Conservation (phyloP, 1,140 invertebrate species). For the Lepidurus arcticus region DNA sequence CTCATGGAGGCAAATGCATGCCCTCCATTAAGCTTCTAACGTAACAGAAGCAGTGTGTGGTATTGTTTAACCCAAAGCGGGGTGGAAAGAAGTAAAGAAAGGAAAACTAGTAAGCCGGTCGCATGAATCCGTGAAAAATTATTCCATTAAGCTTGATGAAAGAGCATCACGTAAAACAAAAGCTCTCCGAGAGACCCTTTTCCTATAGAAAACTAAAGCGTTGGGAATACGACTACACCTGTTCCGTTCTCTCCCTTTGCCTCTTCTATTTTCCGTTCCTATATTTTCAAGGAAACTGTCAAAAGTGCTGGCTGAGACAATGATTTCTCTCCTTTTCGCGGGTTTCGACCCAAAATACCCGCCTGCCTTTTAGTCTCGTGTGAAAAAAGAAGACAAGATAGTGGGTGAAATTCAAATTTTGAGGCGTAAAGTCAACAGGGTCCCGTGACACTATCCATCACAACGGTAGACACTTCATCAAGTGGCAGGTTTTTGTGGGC, state of each 20-base stretch:
- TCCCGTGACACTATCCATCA: too few species aligned
- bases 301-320: too few species aligned
- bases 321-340: too few species aligned
- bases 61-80: not conserved
- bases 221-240: not conserved
- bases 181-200: not conserved
- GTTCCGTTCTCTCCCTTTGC: not conserved
- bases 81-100: not conserved
- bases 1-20: not conserved
- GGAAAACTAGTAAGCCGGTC: not conserved
- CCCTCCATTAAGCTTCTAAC: not conserved
- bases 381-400: too few species aligned
- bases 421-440: too few species aligned
- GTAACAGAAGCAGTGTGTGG: not conserved
- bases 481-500: too few species aligned
- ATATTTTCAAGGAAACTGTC: too few species aligned
- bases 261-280: not conserved
- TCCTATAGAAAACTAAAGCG: not conserved
- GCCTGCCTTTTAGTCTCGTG: too few species aligned
- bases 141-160: not conserved
- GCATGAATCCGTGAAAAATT: slow-evolving; percentile 10
- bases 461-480: too few species aligned
- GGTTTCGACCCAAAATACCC: too few species aligned
- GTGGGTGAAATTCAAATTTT: too few species aligned
- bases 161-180: slow-evolving; percentile 3